These are phyloP conservation scores for Stenoptilia bipunctidactyla DNA, from an alignment of 2,888 invertebrate species.

Conservation along the genomic window DNA sequence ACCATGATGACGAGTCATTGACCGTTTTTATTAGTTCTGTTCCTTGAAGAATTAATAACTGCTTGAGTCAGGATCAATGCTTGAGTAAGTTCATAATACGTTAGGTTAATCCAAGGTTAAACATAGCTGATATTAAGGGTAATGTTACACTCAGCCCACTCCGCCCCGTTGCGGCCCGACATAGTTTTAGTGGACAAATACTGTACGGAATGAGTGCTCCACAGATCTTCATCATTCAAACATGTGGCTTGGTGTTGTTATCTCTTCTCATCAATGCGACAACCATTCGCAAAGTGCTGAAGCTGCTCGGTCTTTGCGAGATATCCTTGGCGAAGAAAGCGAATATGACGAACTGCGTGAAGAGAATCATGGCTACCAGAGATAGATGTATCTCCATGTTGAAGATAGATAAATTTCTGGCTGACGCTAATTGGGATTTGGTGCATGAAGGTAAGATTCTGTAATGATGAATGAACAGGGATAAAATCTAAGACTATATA, in stretches of 20 bases:
- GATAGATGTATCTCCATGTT: slow-evolving; percentile 66
- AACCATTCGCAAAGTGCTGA: slow-evolving; percentile 60
- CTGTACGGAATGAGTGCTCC: too few relatives aligned
- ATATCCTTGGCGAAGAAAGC: slow-evolving; percentile 64
- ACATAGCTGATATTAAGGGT: too few relatives aligned
- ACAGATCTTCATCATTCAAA: slow-evolving; percentile 70
- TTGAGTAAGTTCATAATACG: too few relatives aligned
- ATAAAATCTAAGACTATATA: too few relatives aligned
- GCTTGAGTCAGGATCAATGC: too few relatives aligned
- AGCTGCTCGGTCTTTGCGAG: slow-evolving; percentile 60
- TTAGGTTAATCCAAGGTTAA: too few relatives aligned
- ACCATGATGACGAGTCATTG: too few relatives aligned
- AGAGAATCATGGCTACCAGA: slow-evolving; percentile 52
- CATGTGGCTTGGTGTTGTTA: slow-evolving; percentile 68
- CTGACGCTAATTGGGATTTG: slow-evolving; percentile 74
- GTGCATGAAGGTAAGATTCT: slow-evolving; percentile 46
- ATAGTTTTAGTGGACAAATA: too few relatives aligned
- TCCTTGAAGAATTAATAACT: too few relatives aligned
- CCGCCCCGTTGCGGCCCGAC: too few relatives aligned
- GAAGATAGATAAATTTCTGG: slow-evolving; percentile 74
- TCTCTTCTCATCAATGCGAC: slow-evolving; percentile 72
- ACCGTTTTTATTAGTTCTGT: too few relatives aligned
- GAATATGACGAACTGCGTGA: slow-evolving; percentile 70
- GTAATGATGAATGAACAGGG: neutral
- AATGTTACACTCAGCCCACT: too few relatives aligned